phyloP scores from a whole-genome alignment of 2,113 vertebrate genomes.

The Rhynchopsitta pachyrhyncha region DNA sequence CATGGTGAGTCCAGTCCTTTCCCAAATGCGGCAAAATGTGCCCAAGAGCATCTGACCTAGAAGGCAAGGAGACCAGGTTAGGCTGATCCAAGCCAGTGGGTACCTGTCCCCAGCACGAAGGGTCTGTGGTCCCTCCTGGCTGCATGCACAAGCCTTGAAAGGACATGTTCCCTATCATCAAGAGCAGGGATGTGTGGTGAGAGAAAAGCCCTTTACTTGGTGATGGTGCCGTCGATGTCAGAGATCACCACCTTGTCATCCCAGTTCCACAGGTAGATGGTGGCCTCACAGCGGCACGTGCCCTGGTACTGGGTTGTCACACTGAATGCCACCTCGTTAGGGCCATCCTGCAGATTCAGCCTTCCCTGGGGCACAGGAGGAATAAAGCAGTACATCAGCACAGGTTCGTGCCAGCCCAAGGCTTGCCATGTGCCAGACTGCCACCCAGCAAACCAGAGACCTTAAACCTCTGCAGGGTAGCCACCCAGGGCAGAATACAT shows the following conservation, averaged over 20 bases:
- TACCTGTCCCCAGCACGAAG: neutral
- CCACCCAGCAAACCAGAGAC: neutral
- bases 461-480: neutral
- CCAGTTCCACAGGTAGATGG: constrained; percentile 96
- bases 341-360: constrained; percentile 87
- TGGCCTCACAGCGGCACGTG: constrained; percentile 90
- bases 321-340: constrained; percentile 90
- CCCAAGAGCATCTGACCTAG: constrained; percentile 91
- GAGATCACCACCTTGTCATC: constrained; percentile 91
- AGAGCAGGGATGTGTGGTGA: neutral
- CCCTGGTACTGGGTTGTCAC: constrained; percentile 96
- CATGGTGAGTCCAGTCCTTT: constrained; percentile 95
- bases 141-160: neutral
- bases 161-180: neutral
- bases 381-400: neutral
- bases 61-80: neutral
- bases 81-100: neutral
- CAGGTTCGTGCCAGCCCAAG: neutral
- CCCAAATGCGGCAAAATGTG: constrained; percentile 93
- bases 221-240: constrained; percentile 96
- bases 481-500: neutral
- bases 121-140: neutral
- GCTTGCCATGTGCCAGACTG: neutral
- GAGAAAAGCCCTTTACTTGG: constrained; percentile 81
- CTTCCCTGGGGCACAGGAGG: constrained; percentile 64